phyloP scores from a whole-genome alignment of 2,888 invertebrate species.

The Athetis lepigone region DNA sequence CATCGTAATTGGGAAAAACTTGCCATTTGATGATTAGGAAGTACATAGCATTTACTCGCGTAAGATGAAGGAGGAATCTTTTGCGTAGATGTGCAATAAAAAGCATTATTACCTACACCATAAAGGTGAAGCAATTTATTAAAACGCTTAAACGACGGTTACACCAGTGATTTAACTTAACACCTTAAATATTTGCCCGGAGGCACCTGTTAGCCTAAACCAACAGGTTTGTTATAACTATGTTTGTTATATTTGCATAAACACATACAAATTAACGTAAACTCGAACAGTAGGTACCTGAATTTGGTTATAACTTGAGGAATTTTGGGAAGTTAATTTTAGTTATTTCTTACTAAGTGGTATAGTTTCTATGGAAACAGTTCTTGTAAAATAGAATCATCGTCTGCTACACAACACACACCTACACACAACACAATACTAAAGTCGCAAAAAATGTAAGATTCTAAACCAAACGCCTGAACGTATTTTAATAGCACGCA shows the following conservation, averaged over 20 bases:
- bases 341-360: not conserved
- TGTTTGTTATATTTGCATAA: slow-evolving; percentile 33
- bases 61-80: no score
- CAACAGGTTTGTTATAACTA: slow-evolving; percentile 35
- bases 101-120: no score
- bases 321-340: slow-evolving; percentile 25
- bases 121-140: slow-evolving; percentile 9
- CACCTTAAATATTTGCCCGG: slow-evolving; percentile 44
- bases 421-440: no score
- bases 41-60: no score
- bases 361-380: not conserved
- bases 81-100: no score
- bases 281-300: slow-evolving; percentile 28
- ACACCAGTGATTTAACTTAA: slow-evolving; percentile 1
- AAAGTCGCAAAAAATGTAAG: no score
- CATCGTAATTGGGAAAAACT: no score
- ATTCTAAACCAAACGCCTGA: not conserved
- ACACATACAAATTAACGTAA: slow-evolving; percentile 29
- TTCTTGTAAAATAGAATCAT: no score
- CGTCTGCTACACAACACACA: no score
- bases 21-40: no score
- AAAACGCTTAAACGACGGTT: slow-evolving; percentile 11
- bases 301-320: slow-evolving; percentile 30
- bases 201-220: slow-evolving; percentile 42
- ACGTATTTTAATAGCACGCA: not conserved